These are phyloP conservation scores for Pyrgus malvae DNA, from an alignment of 2,888 invertebrate genomes.

Conservation along the genomic window DNA sequence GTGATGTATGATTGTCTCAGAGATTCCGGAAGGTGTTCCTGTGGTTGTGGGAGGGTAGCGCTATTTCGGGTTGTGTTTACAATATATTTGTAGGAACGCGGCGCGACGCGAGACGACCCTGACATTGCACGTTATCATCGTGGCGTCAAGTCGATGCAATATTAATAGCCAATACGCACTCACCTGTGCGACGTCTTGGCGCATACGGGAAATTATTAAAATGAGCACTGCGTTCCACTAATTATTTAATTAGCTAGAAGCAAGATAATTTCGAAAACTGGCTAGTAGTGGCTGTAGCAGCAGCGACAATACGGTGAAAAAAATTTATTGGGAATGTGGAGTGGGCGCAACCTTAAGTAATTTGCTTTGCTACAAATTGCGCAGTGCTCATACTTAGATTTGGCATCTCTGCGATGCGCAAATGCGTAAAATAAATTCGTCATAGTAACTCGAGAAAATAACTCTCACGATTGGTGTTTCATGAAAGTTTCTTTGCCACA, in stretches of 20 bases:
- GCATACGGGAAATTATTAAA: constrained; percentile 19
- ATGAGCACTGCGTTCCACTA: neutral
- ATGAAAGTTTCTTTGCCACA: too few relatives aligned
- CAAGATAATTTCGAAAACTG: neutral
- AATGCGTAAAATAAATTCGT: too few relatives aligned
- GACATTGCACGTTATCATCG: constrained; percentile 38
- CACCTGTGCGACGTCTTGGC: constrained; percentile 32
- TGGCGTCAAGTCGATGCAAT: constrained; percentile 33
- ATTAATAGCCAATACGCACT: constrained; percentile 34
- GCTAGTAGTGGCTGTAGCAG: too few relatives aligned
- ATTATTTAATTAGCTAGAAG: too few relatives aligned
- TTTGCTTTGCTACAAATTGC: too few relatives aligned
- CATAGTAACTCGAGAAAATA: too few relatives aligned
- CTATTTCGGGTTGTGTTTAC: constrained; percentile 31
- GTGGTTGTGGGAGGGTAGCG: constrained; percentile 9
- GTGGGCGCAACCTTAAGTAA: too few relatives aligned
- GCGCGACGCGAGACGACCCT: constrained; percentile 31
- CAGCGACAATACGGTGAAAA: too few relatives aligned
- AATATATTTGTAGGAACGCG: constrained; percentile 24
- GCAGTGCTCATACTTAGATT: too few relatives aligned
- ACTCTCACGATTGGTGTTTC: too few relatives aligned
- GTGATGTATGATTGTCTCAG: neutral
- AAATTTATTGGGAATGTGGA: too few relatives aligned
- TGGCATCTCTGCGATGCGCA: too few relatives aligned
- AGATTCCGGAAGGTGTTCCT: constrained; percentile 1